Evolutionary conservation across 1,140 invertebrate genomes (phyloP).

Genomic region (Eupristina koningsbergeri): DNA sequence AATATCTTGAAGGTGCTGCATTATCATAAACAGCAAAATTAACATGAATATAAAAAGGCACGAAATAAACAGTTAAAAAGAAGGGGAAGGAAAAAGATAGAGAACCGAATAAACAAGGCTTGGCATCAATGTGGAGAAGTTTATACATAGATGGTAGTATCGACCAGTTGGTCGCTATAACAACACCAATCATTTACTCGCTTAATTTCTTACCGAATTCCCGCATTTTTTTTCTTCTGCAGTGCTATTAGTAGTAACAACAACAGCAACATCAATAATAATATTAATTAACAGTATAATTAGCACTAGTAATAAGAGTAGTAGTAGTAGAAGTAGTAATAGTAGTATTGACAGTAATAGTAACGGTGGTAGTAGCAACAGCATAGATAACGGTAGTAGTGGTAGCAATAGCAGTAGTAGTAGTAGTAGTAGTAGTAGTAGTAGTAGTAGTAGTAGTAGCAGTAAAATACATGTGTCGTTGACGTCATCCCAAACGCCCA

Average conservation of each 20-base stretch:
- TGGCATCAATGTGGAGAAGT: not conserved
- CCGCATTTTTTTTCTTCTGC: not conserved
- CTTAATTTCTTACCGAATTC: not conserved
- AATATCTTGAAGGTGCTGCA: too few species aligned
- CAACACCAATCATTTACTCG: slow-evolving; percentile 46
- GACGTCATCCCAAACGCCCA: slow-evolving; percentile 20
- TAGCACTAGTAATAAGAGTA: too few species aligned
- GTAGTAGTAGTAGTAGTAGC: not conserved
- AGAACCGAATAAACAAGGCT: not conserved
- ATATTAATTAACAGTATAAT: not conserved
- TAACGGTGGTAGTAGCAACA: too few species aligned
- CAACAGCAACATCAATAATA: too few species aligned
- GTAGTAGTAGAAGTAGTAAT: too few species aligned
- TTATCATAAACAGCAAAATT: not conserved
- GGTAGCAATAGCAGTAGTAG: not conserved
- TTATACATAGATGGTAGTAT: slow-evolving; percentile 52
- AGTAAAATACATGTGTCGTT: too few species aligned
- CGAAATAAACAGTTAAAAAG: not conserved
- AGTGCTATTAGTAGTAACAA: not conserved
- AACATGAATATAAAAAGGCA: not conserved
- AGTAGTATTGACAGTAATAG: not conserved
- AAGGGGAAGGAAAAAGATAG: slow-evolving; percentile 2
- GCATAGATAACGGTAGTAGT: too few species aligned
- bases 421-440: too few species aligned
- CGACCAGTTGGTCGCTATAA: slow-evolving; percentile 66